Conservation (phyloP, 1,140 invertebrate genomes). For the Spodoptera frugiperda region DNA sequence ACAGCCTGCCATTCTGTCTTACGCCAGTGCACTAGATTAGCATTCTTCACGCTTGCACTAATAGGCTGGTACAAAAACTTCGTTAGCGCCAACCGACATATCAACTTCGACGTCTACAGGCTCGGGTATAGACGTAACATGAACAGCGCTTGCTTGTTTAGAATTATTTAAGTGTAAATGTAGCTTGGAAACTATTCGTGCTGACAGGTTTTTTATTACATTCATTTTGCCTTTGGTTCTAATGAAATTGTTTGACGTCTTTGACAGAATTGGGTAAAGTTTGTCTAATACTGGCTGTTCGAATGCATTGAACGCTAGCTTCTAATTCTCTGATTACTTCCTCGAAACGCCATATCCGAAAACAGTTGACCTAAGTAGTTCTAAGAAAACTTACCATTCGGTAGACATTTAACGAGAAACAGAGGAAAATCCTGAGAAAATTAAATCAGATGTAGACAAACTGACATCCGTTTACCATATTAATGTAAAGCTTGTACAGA, state of each 20-base stretch:
- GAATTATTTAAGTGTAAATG: conserved; percentile 7
- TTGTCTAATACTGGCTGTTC: no score
- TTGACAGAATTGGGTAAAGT: no score
- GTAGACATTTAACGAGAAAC: background rate
- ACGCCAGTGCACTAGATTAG: conserved; percentile 19
- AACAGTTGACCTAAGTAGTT: background rate
- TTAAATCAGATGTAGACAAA: conserved; percentile 6
- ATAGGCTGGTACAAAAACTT: conserved; percentile 31
- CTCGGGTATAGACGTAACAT: background rate
- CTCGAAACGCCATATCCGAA: no score
- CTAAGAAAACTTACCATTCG: background rate
- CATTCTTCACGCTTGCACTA: conserved; percentile 35
- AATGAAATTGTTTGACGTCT: no score
- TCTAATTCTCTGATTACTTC: background rate
- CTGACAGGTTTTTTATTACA: no score
- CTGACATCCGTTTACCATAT: background rate
- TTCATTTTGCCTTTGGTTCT: no score
- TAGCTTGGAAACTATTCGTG: no score
- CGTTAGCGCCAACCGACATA: conserved; percentile 21
- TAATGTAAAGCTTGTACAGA: conserved; percentile 7
- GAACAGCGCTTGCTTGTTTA: conserved; percentile 10
- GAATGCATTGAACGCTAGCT: background rate
- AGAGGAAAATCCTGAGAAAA: conserved; percentile 6
- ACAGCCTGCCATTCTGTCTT: conserved; percentile 20
- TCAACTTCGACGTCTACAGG: conserved; percentile 23